Base-by-base conservation (phyloP, 2,113 vertebrate genomes). In the Ophthalmolycus amberensis region DNA sequence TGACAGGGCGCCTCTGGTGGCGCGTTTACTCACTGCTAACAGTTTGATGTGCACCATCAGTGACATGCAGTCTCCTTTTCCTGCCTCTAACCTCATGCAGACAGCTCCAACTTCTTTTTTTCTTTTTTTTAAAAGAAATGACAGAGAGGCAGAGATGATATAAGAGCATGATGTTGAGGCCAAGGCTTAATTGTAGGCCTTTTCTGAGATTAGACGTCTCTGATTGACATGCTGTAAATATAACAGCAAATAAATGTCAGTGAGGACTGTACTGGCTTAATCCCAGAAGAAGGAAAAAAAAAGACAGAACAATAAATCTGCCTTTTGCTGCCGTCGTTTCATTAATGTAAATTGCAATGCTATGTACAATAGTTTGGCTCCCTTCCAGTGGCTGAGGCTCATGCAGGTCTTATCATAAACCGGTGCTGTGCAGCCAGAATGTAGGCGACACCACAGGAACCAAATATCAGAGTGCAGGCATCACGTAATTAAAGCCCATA, bases 1-100 rank as follows among this genome's bases (percentile, higher is more conserved):
- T 93, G 89, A 88, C 85, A 89, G 85, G 87, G 91, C 90, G 93
- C 94, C 94, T 86, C 94, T 90, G 75, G 90, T 92, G 94, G 93
- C 70, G 82, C 72, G 59, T 89, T 87, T 75, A 63, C 77, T 84
- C 59, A 91, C 46, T 86, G 89, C 90, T 63, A 72, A 77, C 66
- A 82, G 58, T 89, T 84, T 85, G 86, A 91, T 73, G 64, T 77
- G 86, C 48, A 78, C 86, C 82, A 86, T 71, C 74, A 81, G 64
- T 88, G 80, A 80, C 88, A 76, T 70, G 74, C 77, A 73, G 80
- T 34, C 42, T 63, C 44, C 34, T 32, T 22, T 77, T 77, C 82
- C 73, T 76, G 56, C 63, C 83, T 42, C 58, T 63, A 64, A 73
- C 58, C 25, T 27, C 56, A 10, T 14, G 27, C 34, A 78, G 56